Evolutionary conservation across 2,888 invertebrate species (phyloP).

Genomic region (Hedychridium roseum): DNA sequence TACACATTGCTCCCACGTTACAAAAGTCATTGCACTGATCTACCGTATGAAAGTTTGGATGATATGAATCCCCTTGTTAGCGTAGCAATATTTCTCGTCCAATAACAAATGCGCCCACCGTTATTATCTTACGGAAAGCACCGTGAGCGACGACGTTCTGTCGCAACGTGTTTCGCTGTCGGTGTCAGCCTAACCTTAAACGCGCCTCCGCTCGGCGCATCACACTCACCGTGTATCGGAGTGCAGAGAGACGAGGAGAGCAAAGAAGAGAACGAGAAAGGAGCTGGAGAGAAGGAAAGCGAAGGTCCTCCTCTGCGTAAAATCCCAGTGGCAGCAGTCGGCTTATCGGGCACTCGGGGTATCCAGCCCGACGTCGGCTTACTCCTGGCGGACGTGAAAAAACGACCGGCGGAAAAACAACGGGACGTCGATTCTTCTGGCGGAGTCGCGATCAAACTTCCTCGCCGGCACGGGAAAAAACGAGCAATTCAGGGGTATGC

Average conservation of each 20-base stretch:
- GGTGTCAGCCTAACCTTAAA: too few species aligned
- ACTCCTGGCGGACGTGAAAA: conserved; percentile 3
- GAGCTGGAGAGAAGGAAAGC: neutral
- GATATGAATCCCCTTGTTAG: too few species aligned
- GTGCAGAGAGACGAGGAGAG: neutral
- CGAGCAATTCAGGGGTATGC: too few species aligned
- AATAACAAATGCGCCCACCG: too few species aligned
- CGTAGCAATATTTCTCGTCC: too few species aligned
- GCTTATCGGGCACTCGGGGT: conserved; percentile 1
- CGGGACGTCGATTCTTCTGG: neutral
- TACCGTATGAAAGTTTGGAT: too few species aligned
- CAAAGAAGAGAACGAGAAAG: neutral
- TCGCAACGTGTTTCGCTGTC: too few species aligned
- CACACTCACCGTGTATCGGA: conserved; percentile 3
- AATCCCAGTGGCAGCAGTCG: neutral
- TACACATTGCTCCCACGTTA: too few species aligned
- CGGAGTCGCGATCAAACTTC: neutral
- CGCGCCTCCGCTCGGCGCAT: neutral
- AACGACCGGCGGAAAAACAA: conserved; percentile 5
- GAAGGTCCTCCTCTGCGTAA: neutral
- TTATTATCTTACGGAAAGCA: too few species aligned
- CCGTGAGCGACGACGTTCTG: too few species aligned
- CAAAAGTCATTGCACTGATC: too few species aligned
- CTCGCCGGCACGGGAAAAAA: neutral
- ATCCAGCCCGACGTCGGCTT: neutral